phyloP scores from a whole-genome alignment of 2,113 vertebrate genomes.

The Chamaea fasciata region DNA sequence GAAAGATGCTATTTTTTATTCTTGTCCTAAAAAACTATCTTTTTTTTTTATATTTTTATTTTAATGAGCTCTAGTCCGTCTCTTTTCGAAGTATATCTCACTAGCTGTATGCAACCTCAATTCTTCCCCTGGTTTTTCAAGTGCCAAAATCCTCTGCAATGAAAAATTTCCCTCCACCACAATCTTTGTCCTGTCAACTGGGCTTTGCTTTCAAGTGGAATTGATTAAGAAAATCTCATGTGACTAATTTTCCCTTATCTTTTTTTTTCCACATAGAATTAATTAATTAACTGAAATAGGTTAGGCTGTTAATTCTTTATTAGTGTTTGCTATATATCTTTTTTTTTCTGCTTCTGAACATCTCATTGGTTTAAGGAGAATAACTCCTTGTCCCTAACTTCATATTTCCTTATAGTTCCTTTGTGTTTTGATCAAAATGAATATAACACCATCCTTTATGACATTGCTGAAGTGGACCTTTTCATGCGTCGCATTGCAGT shows the following conservation, averaged over 20 bases:
- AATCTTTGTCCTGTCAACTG: background rate
- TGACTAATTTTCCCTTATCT: background rate
- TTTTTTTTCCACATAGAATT: background rate
- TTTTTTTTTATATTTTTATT: background rate
- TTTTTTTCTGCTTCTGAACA: background rate
- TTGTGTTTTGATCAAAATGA: background rate
- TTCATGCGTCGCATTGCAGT: background rate
- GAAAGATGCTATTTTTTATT: slow-evolving; percentile 9
- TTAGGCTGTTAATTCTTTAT: background rate
- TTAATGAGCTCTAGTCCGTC: rapidly evolving
- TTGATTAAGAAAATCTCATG: background rate
- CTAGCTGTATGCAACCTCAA: background rate
- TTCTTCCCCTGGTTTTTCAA: background rate
- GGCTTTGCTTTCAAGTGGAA: background rate
- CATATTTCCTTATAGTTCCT: background rate
- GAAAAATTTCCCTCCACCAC: background rate
- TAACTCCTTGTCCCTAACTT: background rate
- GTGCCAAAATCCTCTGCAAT: background rate
- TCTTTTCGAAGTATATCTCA: background rate
- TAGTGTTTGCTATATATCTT: background rate
- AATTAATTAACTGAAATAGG: background rate
- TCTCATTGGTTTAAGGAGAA: background rate
- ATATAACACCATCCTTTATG: background rate
- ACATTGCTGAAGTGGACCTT: background rate
- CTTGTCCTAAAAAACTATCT: background rate